phyloP scores from a whole-genome alignment of 1,140 invertebrate genomes.

The Drosophila lowei region DNA sequence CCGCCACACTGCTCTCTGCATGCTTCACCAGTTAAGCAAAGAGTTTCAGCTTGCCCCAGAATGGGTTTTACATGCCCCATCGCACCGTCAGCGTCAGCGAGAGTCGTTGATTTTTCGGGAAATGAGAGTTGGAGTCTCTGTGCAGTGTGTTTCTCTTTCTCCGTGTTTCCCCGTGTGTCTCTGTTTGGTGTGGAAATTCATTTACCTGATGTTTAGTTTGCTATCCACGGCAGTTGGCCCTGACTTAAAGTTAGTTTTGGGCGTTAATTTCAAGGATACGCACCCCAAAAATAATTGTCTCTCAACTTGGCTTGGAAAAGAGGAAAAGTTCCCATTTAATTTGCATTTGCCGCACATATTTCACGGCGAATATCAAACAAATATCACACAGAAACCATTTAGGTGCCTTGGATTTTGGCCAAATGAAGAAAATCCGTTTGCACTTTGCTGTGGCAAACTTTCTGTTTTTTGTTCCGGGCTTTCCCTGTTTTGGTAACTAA shows the following conservation, averaged over 20 bases:
- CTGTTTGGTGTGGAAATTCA: conserved; percentile 55
- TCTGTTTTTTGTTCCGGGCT: too few relatives aligned
- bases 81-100: conserved; percentile 1
- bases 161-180: background rate
- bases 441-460: too few relatives aligned
- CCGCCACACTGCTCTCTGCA: conserved; percentile 36
- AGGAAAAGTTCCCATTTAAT: conserved; percentile 49
- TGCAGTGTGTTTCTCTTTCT: background rate
- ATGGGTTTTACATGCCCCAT: conserved; percentile 51
- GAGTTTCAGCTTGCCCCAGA: background rate
- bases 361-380: background rate
- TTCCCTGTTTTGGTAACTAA: conserved; percentile 3
- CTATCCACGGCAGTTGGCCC: conserved; percentile 34
- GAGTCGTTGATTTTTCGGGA: conserved; percentile 30
- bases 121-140: conserved; percentile 54
- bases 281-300: background rate
- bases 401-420: too few relatives aligned
- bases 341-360: conserved; percentile 35
- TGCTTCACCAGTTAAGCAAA: conserved; percentile 6
- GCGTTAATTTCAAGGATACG: conserved; percentile 2
- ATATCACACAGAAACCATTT: too few relatives aligned
- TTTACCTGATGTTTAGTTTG: conserved; percentile 54
- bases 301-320: conserved; percentile 1
- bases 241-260: conserved; percentile 36
- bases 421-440: too few relatives aligned